phyloP scores from a whole-genome alignment of 2,888 invertebrate species.

The Phortica okadai region DNA sequence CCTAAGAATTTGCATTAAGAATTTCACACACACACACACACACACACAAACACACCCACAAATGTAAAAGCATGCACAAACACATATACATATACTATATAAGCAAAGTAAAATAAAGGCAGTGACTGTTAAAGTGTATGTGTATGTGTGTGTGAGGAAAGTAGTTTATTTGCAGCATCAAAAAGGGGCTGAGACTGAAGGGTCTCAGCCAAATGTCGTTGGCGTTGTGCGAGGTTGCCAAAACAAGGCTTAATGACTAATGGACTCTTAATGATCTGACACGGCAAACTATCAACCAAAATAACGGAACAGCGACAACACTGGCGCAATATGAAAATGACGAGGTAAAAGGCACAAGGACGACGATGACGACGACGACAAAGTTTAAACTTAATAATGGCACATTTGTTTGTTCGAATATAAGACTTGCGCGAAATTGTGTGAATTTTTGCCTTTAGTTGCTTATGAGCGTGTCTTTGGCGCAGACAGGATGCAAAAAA shows the following conservation, averaged over 20 bases:
- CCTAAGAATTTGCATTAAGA: conserved; percentile 9
- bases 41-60: conserved; percentile 9
- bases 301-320: conserved; percentile 3
- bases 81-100: too few relatives aligned
- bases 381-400: conserved; percentile 69
- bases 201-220: background rate
- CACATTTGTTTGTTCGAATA: conserved; percentile 56
- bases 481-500: background rate
- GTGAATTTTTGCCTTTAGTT: background rate
- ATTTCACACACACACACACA: conserved; percentile 17
- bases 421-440: background rate
- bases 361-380: conserved; percentile 20
- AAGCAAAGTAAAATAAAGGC: background rate
- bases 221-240: background rate
- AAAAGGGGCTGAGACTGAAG: too few relatives aligned
- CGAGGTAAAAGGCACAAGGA: background rate
- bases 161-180: too few relatives aligned
- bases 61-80: too few relatives aligned
- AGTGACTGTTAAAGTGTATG: background rate
- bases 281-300: conserved; percentile 39
- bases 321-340: background rate
- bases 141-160: too few relatives aligned
- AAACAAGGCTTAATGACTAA: conserved; percentile 66
- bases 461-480: background rate
- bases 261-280: conserved; percentile 74